A percentile compares a stretch with the other conserved stretches of the same genome.
Evolutionary conservation across 2,888 invertebrate species (phyloP).

Genomic region (Drosophila parthenogenetica): DNA sequence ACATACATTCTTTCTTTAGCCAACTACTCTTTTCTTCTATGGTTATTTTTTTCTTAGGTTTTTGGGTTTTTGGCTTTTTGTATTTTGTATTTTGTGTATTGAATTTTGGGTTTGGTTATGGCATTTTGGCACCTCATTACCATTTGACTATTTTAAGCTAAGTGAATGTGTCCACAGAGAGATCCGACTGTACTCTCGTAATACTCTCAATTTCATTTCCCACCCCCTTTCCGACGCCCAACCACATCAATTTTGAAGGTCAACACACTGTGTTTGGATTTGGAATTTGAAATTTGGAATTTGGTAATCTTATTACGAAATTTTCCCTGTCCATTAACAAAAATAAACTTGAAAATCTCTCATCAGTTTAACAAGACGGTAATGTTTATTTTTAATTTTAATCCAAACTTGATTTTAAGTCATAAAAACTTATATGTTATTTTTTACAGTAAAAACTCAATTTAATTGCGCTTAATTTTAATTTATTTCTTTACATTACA

Average conservation of each 20-base stretch:
- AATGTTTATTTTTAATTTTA: constrained; percentile 3
- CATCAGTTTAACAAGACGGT: not conserved
- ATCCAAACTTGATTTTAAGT: not conserved
- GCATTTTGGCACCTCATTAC: constrained; percentile 55
- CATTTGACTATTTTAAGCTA: constrained; percentile 56
- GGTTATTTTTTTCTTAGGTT: not conserved
- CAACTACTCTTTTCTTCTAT: constrained; percentile 10
- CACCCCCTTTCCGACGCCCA: not conserved
- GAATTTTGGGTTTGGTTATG: constrained; percentile 15
- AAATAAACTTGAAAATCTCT: constrained; percentile 3
- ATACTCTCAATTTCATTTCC: constrained; percentile 54
- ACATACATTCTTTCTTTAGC: constrained; percentile 52
- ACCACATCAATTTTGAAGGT: constrained; percentile 40
- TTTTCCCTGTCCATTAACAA: constrained; percentile 6
- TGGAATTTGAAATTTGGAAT: constrained; percentile 7
- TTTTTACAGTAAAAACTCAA: not conserved
- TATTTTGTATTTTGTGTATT: not conserved
- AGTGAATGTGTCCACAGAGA: constrained; percentile 62
- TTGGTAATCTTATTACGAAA: constrained; percentile 23
- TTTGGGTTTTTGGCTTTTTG: not conserved
- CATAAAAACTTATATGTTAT: not conserved
- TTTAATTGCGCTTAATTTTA: constrained; percentile 12
- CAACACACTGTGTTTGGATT: constrained; percentile 23
- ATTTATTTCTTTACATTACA: constrained; percentile 14
- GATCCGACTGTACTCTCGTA: constrained; percentile 13